A percentile compares a stretch with the other conserved stretches of the same genome.
These are phyloP conservation scores for Dendrocopos noguchii DNA, from an alignment of 2,113 vertebrate genomes.

Conservation along the genomic window DNA sequence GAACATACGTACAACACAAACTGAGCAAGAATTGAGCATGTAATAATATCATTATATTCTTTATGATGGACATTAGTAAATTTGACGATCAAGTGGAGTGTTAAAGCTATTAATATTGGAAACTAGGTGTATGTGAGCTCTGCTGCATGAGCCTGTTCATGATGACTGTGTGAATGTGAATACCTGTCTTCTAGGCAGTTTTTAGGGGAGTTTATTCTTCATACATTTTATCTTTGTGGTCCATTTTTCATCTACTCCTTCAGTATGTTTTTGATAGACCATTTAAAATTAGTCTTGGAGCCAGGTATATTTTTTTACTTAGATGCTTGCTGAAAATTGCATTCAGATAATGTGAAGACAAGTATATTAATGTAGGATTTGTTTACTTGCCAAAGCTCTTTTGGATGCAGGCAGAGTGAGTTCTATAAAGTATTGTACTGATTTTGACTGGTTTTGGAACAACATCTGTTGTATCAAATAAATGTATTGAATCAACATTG, in stretches of 20 bases:
- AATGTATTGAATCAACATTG: too few relatives aligned
- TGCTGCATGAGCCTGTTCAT: not conserved
- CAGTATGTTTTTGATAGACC: not conserved
- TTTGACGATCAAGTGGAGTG: not conserved
- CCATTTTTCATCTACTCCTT: not conserved
- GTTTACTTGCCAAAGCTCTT: not conserved
- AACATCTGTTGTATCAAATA: not conserved
- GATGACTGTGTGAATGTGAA: not conserved
- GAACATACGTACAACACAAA: not conserved
- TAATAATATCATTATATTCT: not conserved
- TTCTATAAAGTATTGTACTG: not conserved
- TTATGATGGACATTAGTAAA: not conserved
- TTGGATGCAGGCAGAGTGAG: not conserved
- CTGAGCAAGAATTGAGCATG: not conserved
- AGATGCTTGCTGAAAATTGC: not conserved
- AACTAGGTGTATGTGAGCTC: not conserved
- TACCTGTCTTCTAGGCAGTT: not conserved
- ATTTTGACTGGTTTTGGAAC: not conserved
- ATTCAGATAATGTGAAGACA: not conserved
- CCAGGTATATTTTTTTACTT: not conserved
- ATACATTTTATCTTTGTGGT: not conserved
- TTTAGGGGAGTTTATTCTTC: not conserved
- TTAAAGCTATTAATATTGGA: not conserved
- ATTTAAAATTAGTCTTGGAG: not conserved
- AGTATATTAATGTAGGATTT: not conserved